These are phyloP conservation scores for Cathartes aura DNA, from an alignment of 2,113 vertebrate species.

Conservation along the genomic window DNA sequence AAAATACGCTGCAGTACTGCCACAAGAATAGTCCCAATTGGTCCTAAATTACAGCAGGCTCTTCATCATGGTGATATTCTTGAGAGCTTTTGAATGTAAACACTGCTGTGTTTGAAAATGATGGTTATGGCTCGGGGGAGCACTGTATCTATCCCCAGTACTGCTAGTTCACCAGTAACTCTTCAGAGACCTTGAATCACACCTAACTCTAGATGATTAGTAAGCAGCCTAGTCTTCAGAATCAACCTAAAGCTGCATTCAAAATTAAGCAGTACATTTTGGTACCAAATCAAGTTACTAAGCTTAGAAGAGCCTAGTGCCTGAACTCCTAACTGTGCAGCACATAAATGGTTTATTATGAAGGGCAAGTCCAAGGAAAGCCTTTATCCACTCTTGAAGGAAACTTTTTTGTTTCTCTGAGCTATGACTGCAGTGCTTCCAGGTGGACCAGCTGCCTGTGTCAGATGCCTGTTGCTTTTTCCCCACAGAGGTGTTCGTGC, in stretches of 20 bases:
- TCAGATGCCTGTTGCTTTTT: not conserved
- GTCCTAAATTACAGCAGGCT: not conserved
- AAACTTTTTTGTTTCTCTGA: not conserved
- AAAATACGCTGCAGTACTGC: not conserved
- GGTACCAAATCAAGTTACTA: not conserved
- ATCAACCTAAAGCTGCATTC: not conserved
- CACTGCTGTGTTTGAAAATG: not conserved
- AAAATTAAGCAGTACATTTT: not conserved
- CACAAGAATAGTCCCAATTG: not conserved
- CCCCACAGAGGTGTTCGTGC: not conserved
- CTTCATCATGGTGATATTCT: not conserved
- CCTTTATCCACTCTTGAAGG: not conserved
- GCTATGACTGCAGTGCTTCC: not conserved
- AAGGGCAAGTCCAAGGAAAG: not conserved
- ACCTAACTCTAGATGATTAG: not conserved
- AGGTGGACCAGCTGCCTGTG: not conserved
- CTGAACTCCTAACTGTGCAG: not conserved
- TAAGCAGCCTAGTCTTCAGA: not conserved
- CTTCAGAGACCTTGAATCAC: not conserved
- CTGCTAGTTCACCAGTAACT: not conserved
- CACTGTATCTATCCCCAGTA: not conserved
- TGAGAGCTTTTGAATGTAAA: not conserved
- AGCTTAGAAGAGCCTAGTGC: not conserved
- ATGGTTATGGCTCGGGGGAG: fast-evolving
- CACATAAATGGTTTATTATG: not conserved